Conservation (phyloP, 2,113 vertebrate genomes). For the Tautogolabrus adspersus region DNA sequence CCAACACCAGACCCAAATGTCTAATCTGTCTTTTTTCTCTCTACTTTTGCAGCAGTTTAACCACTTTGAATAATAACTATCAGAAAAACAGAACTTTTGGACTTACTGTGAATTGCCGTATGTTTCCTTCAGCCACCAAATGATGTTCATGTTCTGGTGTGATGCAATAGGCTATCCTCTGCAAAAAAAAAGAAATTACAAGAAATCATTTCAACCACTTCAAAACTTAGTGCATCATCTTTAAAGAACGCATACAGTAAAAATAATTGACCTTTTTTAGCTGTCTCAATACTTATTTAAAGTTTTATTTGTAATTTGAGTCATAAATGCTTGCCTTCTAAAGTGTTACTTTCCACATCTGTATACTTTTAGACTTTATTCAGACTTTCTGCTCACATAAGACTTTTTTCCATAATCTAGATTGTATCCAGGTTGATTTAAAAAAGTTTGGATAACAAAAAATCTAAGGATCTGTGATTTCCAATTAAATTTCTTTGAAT, state of each 20-base stretch:
- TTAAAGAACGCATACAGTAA: neutral
- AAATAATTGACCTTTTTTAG: neutral
- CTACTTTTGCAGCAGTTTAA: neutral
- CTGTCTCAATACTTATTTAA: too few species aligned
- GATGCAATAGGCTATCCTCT: slow-evolving; percentile 96
- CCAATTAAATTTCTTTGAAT: too few species aligned
- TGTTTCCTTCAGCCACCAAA: slow-evolving; percentile 90
- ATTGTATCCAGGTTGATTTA: too few species aligned
- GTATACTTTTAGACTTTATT: too few species aligned
- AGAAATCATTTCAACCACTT: slow-evolving; percentile 2
- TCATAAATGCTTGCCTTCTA: too few species aligned
- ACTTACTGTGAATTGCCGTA: slow-evolving; percentile 94
- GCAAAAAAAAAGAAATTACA: slow-evolving; percentile 56
- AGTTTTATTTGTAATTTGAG: too few species aligned
- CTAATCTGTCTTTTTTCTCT: neutral
- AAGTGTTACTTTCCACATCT: too few species aligned
- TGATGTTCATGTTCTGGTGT: slow-evolving; percentile 96
- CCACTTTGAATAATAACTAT: neutral
- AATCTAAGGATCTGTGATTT: too few species aligned
- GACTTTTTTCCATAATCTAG: too few species aligned
- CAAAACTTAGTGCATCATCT: neutral
- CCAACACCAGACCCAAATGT: neutral
- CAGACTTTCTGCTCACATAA: too few species aligned
- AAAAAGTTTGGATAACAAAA: too few species aligned
- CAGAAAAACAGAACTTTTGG: neutral